Evolutionary conservation across 92 coral and sea anemone genomes (phyloP).

Genomic region (Siderastrea siderea): DNA sequence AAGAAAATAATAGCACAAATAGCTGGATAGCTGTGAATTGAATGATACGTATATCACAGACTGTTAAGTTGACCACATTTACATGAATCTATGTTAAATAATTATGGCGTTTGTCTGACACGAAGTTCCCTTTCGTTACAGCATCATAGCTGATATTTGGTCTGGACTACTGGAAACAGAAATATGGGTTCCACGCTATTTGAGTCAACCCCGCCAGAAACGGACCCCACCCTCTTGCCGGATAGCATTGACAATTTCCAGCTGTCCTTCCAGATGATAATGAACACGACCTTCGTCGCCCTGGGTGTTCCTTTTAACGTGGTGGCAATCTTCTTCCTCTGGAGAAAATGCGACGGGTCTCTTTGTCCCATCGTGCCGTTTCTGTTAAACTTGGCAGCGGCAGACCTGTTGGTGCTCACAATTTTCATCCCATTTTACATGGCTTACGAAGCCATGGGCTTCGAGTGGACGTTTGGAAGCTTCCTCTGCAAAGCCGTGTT

Average conservation of each 20-base stretch:
- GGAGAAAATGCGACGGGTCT: constrained; percentile 26
- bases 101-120: not conserved
- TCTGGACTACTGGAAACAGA: not conserved
- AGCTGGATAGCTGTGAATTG: too few species aligned
- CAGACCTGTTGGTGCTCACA: constrained; percentile 71
- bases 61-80: too few species aligned
- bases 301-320: constrained; percentile 69
- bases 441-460: constrained; percentile 67
- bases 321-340: constrained; percentile 31
- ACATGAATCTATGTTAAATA: too few species aligned
- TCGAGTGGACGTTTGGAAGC: constrained; percentile 79
- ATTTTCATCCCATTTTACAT: constrained; percentile 70
- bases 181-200: not conserved
- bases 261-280: constrained; percentile 22
- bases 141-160: not conserved
- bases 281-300: constrained; percentile 22
- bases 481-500: constrained; percentile 77
- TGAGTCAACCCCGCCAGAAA: not conserved
- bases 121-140: not conserved
- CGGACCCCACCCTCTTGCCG: not conserved
- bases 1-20: too few species aligned
- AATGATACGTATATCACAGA: too few species aligned
- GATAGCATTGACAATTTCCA: not conserved
- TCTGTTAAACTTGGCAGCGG: constrained; percentile 68
- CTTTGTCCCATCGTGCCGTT: constrained; percentile 12